Base-by-base conservation (phyloP, 2,888 invertebrate genomes). In the Cactoblastis cactorum region DNA sequence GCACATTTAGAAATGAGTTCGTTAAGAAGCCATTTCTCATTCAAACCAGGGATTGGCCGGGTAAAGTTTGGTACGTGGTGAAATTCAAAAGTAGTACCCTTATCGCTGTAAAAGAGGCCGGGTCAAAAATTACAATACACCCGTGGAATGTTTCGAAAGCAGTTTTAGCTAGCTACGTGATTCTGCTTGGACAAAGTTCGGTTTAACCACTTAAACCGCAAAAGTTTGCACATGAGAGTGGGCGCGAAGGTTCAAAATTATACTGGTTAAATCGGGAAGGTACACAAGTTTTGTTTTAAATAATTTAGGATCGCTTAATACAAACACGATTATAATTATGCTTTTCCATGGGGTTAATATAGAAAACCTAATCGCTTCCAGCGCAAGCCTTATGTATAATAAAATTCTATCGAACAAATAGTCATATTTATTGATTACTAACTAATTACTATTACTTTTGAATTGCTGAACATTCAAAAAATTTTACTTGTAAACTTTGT, bases 61-160 rank as follows among this genome's bases (percentile, higher is more conserved):
- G 39, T 45, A 55, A 61, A 61, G 56, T 62, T 61, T 57, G 39
- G 37, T 54, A 52, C 46, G 46, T 54, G 55, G 49, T 55, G 55
- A 61, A 62, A 61, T 62, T 62, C 57, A 49, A 58, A 58, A 39
- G 46, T 28, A 51, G 58, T 8, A 17, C 54, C 52, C 46, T 59
- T 61, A 61, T 59, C 57, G 58, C 51, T 52, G 52, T 51, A n/a
- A 55, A 52, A 55, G 58, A 54, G 55, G 50, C 54, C 53, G 58
- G 63, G 59, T 61, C 63, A 63, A 62, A 61, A 62, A 65, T 63
- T 59, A 61, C 60, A 59, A 54, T 54, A 54, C 57, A 59, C 55
- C 47, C 48, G 37, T n/a, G 32, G 46, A 37, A 46, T 51, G 45
- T 52, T 57, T 56, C 56, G 46, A 51, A 51, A 54, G 28, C 32